phyloP scores from a whole-genome alignment of 2,888 invertebrate genomes.

The Antheraea yamamai region DNA sequence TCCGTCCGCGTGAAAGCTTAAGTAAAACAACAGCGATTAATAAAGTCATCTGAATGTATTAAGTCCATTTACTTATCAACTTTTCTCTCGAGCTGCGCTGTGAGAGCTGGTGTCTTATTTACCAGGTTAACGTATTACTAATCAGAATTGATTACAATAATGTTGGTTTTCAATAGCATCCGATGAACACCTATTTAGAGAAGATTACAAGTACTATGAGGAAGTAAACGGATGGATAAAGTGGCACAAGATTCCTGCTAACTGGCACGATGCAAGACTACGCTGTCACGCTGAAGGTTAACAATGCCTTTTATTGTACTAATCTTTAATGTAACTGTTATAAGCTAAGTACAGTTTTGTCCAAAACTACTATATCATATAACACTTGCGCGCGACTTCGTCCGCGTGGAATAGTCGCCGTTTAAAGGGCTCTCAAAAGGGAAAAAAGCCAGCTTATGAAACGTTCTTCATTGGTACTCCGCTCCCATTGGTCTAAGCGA shows the following conservation, averaged over 20 bases:
- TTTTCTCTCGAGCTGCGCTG: no score
- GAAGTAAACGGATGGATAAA: not conserved
- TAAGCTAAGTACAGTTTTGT: not conserved
- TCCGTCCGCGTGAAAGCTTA: no score
- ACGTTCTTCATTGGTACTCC: no score
- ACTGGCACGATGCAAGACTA: slow-evolving; percentile 7
- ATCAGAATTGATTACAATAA: not conserved
- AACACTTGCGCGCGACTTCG: no score
- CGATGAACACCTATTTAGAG: not conserved
- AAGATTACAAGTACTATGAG: slow-evolving; percentile 1
- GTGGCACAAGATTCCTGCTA: not conserved
- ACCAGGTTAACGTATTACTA: not conserved
- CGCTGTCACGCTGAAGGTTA: slow-evolving; percentile 1
- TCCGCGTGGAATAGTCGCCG: no score
- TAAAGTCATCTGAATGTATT: no score
- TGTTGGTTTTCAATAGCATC: not conserved
- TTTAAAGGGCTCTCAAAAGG: no score
- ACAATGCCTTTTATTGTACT: not conserved
- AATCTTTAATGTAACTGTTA: not conserved
- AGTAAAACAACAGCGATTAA: no score
- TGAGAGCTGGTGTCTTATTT: no score
- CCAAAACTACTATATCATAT: not conserved
- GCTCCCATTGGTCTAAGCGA: no score
- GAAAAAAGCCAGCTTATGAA: no score
- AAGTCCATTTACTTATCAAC: no score